A percentile compares a stretch with the other conserved stretches of the same genome.
phyloP scores from a whole-genome alignment of 2,888 invertebrate species.

The Noctua janthe region DNA sequence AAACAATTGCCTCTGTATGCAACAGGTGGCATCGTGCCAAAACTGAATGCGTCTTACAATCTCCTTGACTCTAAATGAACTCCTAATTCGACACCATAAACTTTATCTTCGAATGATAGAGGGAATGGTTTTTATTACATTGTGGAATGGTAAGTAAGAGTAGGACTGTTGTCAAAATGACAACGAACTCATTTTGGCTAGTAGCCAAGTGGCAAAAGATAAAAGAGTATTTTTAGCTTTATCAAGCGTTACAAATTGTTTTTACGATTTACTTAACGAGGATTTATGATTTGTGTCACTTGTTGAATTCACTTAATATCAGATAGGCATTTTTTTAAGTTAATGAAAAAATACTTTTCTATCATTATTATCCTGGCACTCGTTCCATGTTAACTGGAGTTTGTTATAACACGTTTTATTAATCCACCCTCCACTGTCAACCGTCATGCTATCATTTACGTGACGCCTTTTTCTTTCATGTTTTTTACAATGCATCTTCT shows the following conservation, averaged over 20 bases:
- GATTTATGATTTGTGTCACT: conserved; percentile 27
- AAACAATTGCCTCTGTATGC: conserved; percentile 52
- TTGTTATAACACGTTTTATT: neutral
- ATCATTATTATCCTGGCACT: neutral
- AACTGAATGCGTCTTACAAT: conserved; percentile 58
- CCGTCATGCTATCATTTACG: neutral
- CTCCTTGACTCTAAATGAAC: conserved; percentile 1
- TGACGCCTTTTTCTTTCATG: neutral
- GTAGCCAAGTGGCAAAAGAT: conserved; percentile 63
- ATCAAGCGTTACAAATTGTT: conserved; percentile 43
- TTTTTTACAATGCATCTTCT: neutral
- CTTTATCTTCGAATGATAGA: conserved; percentile 23
- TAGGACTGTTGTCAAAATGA: conserved; percentile 70
- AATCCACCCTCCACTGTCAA: neutral
- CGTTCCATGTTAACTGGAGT: neutral
- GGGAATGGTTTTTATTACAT: neutral
- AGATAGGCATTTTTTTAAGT: neutral
- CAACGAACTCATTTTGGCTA: conserved; percentile 71
- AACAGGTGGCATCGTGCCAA: conserved; percentile 67
- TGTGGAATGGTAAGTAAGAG: neutral
- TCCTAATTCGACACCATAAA: neutral
- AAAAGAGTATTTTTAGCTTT: conserved; percentile 56
- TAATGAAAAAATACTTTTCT: neutral
- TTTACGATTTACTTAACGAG: conserved; percentile 24
- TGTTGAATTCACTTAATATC: neutral